phyloP scores from a whole-genome alignment of 2,113 vertebrate species.

The Noturus placidus region DNA sequence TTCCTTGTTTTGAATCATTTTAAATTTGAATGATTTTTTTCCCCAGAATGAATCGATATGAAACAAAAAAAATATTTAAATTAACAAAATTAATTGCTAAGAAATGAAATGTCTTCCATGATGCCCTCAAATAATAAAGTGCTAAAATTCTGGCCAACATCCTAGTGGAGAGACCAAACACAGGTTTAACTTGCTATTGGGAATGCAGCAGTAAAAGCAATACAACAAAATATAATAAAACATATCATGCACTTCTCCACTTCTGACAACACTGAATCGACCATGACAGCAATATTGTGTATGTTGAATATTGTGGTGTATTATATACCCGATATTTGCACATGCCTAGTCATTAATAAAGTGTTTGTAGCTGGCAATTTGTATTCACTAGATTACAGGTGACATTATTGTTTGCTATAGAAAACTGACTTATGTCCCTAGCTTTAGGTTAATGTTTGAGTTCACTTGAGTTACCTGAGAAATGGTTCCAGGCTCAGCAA shows the following conservation, averaged over 20 bases:
- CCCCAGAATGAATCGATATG: background rate
- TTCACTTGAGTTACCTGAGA: conserved; percentile 26
- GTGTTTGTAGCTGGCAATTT: background rate
- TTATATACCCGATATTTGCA: background rate
- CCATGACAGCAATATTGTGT: background rate
- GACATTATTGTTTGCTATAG: background rate
- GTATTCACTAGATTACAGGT: background rate
- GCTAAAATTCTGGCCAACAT: background rate
- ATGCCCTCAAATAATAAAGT: background rate
- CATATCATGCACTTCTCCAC: background rate
- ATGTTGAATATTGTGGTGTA: background rate
- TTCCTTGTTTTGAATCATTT: background rate
- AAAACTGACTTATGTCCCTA: background rate
- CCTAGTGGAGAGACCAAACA: background rate
- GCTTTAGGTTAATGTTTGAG: conserved; percentile 17
- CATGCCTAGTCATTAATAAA: background rate
- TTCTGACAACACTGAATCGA: background rate
- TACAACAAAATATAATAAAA: background rate
- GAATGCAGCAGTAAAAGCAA: background rate
- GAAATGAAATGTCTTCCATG: background rate
- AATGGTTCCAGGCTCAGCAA: background rate
- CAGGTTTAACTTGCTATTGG: background rate
- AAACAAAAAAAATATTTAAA: background rate
- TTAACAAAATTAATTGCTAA: background rate
- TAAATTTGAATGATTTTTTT: background rate